A percentile compares a stretch with the other conserved stretches of the same genome.
Evolutionary conservation across 2,888 invertebrate species (phyloP).

Genomic region (Drosophila neutralis): DNA sequence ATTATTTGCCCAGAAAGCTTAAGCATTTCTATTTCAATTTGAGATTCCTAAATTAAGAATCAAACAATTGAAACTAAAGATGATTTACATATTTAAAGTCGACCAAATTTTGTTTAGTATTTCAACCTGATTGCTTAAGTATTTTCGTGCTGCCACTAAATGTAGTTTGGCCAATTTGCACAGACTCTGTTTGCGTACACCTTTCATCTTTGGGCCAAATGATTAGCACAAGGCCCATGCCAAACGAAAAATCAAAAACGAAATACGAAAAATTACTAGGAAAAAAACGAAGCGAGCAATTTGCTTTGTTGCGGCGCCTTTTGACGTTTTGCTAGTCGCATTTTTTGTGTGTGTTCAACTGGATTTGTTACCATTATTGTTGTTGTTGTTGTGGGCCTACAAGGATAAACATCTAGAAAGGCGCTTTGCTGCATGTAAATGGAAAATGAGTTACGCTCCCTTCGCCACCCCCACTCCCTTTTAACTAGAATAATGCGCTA

Average conservation of each 20-base stretch:
- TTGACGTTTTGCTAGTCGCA: constrained; percentile 47
- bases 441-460: constrained; percentile 36
- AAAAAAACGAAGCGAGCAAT: constrained; percentile 34
- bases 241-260: constrained; percentile 11
- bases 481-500: constrained; percentile 24
- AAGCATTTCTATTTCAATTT: neutral
- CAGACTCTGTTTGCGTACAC: constrained; percentile 36
- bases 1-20: neutral
- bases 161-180: constrained; percentile 47
- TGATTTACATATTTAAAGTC: neutral
- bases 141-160: constrained; percentile 21
- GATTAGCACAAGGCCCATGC: constrained; percentile 39
- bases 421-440: constrained; percentile 72
- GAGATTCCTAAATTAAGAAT: neutral
- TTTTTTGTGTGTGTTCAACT: constrained; percentile 32
- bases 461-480: neutral
- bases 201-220: constrained; percentile 29
- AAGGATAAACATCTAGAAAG: constrained; percentile 75
- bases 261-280: constrained; percentile 3
- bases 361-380: constrained; percentile 45
- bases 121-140: neutral
- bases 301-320: constrained; percentile 54
- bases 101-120: neutral
- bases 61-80: neutral
- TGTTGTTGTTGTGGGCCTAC: constrained; percentile 54